phyloP scores from a whole-genome alignment of 2,113 vertebrate species.

The Marcusenius ussheri region DNA sequence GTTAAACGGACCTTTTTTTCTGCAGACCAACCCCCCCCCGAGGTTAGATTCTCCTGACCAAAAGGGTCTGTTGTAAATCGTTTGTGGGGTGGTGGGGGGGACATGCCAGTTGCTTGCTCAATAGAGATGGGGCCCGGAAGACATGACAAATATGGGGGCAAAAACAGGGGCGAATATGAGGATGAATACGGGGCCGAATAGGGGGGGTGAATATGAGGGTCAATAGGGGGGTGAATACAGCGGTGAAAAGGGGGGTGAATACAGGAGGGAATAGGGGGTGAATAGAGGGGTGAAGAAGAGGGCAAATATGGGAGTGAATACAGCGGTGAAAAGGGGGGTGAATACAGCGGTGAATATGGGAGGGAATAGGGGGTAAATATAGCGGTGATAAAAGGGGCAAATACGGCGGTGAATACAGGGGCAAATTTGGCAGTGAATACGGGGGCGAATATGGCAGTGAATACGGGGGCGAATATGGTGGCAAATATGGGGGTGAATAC shows the following conservation, averaged over 20 bases:
- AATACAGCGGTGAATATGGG: not conserved
- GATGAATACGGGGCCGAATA: not conserved
- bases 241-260: not conserved
- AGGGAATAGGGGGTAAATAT: conserved; percentile 6
- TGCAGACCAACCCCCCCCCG: not conserved
- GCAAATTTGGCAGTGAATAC: too few relatives aligned
- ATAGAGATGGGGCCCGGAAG: conserved; percentile 36
- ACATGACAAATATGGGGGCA: not conserved
- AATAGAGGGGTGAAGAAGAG: too few relatives aligned
- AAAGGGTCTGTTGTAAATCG: conserved; percentile 10
- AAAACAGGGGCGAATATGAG: not conserved
- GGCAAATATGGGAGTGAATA: too few relatives aligned
- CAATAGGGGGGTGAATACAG: not conserved
- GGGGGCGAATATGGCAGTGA: too few relatives aligned
- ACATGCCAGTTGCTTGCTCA: conserved; percentile 49
- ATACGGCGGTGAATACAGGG: not conserved
- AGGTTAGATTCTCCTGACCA: not conserved
- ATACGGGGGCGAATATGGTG: too few relatives aligned
- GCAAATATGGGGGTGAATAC: not conserved
- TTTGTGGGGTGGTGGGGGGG: conserved; percentile 13
- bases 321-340: too few relatives aligned
- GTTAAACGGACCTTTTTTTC: not conserved
- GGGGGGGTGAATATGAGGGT: not conserved
- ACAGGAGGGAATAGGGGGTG: not conserved
- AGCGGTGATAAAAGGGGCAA: not conserved